Evolutionary conservation across 30 jellyfish, hydroid and myxozoan genomes (phyloP).

Genomic region (Chironex yamaguchii): DNA sequence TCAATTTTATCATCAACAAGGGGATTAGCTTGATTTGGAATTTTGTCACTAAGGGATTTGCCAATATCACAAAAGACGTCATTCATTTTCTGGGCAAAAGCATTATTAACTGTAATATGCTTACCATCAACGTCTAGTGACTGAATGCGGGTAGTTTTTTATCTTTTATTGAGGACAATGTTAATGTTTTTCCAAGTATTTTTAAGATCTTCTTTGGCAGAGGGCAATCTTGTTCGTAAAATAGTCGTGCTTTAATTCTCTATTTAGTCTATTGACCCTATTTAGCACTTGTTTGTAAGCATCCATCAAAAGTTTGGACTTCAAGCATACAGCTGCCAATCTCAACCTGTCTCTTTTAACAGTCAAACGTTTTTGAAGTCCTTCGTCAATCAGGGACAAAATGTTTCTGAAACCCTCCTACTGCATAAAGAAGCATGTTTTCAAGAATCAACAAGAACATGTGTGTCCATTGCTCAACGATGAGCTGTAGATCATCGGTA

Average conservation of each 20-base stretch:
- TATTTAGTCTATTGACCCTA: neutral
- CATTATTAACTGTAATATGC: neutral
- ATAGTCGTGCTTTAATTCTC: neutral
- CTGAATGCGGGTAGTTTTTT: constrained; percentile 21
- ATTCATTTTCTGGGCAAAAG: constrained; percentile 31
- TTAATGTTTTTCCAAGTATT: neutral
- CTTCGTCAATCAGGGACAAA: constrained; percentile 40
- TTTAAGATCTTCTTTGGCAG: no score
- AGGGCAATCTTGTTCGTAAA: neutral
- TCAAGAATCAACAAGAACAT: constrained; percentile 11
- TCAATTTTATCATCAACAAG: constrained; percentile 14
- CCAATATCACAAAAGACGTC: constrained; percentile 43
- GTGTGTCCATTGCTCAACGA: constrained; percentile 19
- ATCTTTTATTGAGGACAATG: constrained; percentile 2
- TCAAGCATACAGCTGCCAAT: constrained; percentile 2
- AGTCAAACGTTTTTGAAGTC: neutral
- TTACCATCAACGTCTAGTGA: constrained; percentile 34
- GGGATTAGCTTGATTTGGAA: constrained; percentile 18
- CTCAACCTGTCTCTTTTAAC: constrained; percentile 4
- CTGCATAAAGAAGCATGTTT: constrained; percentile 30
- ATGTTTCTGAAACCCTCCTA: constrained; percentile 27
- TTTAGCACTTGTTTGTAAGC: constrained; percentile 10
- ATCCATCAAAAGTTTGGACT: constrained; percentile 10
- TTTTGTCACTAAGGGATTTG: constrained; percentile 22
- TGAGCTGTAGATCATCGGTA: neutral